phyloP scores from a whole-genome alignment of 2,113 vertebrate species.

The Chlorodrepanis virens region DNA sequence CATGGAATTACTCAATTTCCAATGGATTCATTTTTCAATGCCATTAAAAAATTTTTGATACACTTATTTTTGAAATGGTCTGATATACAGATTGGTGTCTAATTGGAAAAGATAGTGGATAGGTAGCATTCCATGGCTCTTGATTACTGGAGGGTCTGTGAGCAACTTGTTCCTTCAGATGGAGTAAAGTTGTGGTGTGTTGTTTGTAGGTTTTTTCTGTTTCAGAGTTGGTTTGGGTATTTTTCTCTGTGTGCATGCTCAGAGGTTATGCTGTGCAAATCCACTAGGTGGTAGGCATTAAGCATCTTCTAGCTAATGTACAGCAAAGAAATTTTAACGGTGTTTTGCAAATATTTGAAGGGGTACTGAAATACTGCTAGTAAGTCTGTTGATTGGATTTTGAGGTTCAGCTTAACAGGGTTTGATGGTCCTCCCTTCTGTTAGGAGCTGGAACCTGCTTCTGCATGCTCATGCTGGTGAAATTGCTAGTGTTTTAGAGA shows the following conservation, averaged over 20 bases:
- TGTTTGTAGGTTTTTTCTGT: background rate
- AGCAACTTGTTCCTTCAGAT: background rate
- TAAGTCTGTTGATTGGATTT: background rate
- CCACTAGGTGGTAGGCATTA: slow-evolving; percentile 63
- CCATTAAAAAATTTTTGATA: background rate
- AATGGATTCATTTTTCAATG: background rate
- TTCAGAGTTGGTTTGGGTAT: background rate
- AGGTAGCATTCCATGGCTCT: background rate
- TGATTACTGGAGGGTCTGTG: background rate
- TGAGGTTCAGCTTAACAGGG: background rate
- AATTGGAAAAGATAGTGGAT: background rate
- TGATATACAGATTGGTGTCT: background rate
- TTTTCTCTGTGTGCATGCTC: background rate
- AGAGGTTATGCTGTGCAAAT: background rate
- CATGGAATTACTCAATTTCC: background rate
- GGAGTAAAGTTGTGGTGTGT: background rate
- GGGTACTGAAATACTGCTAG: background rate
- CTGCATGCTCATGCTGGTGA: background rate
- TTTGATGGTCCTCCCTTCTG: background rate
- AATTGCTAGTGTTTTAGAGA: background rate
- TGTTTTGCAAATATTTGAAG: background rate
- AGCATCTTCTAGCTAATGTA: background rate
- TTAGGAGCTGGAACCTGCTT: background rate
- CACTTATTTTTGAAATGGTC: background rate
- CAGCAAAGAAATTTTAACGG: background rate